Conservation (phyloP, 1,140 invertebrate species). For the Grapholita molesta region DNA sequence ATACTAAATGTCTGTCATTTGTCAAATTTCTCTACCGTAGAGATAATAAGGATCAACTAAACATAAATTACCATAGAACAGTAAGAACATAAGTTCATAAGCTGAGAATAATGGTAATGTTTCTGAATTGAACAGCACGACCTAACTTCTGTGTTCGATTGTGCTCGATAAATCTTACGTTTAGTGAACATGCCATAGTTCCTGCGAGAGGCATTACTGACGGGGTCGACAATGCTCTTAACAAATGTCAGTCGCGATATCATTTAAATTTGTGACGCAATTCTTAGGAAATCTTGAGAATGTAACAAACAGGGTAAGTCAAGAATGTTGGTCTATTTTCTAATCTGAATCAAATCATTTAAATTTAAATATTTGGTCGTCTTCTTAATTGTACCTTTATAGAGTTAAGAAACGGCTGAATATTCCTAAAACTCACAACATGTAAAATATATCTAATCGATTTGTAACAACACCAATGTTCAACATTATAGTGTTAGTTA, state of each 20-base stretch:
- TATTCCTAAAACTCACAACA: too few species aligned
- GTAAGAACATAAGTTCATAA: conserved; percentile 2
- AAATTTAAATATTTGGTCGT: neutral
- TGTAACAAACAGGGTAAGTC: neutral
- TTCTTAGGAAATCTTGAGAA: neutral
- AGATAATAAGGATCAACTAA: neutral
- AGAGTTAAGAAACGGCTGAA: too few species aligned
- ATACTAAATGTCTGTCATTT: neutral
- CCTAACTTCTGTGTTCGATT: conserved; percentile 37
- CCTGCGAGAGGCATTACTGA: conserved; percentile 28
- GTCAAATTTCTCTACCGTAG: neutral
- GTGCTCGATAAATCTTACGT: conserved; percentile 32
- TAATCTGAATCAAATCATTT: neutral
- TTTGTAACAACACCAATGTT: too few species aligned
- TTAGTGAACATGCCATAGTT: conserved; percentile 20
- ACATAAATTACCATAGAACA: neutral
- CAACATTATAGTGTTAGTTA: too few species aligned
- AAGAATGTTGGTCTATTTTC: neutral
- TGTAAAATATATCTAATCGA: too few species aligned
- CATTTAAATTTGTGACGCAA: neutral
- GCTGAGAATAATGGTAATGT: conserved; percentile 23
- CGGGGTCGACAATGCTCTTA: conserved; percentile 30
- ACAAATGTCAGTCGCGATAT: conserved; percentile 9
- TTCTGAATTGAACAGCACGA: conserved; percentile 22
- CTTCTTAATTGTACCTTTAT: too few species aligned